Base-by-base conservation (phyloP, 2,888 invertebrate genomes). In the Troides oblongomaculatus region DNA sequence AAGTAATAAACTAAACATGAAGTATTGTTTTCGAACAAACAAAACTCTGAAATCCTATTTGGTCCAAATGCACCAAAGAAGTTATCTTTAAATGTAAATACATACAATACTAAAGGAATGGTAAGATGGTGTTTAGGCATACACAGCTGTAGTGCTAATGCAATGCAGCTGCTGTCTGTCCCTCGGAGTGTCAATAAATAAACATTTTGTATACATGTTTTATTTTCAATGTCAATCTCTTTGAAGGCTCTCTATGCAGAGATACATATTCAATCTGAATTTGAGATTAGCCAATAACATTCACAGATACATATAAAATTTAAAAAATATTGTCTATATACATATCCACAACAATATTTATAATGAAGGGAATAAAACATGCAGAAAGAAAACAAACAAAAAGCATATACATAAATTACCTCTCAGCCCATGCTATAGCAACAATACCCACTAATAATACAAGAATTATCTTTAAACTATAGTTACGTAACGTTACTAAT, bases 381-480 rank as follows among this genome's bases (percentile, higher is more conserved):
- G 62, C 65, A 58, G 43, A 46, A 12, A 58, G 18, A 53, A 58
- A 66, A 71, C 63, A 68, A 59, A 71, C 57, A 72, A 23, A 18
- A 69, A 69, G 65, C 69, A 18, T 58, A 36, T 61, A 65, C 64
- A 61, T 30, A 69, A 62, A 30, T 57, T 39, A 14, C 17, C 50
- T 50, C 5, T 50, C 18, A 50, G 18, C 50, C 50, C 18, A 18
- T 18, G 0, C 50, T 30, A 30, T 30, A 30, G 5, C 30, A 5
- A 30, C 30, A 4, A 18, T 18, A 50, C 50, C 18, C 50, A 50
- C 18, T 17, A 50, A 17, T 46, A 17, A 17, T 18, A 50, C 17
- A 50, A 50, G 1, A 50, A 50, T 50, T 50, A 50, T 18, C 50
- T 50, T 50, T 50, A 50, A 14, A 50, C 50, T 18, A 50, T 17